phyloP scores from a whole-genome alignment of 2,888 invertebrate genomes.

The Andrena bucephala region DNA sequence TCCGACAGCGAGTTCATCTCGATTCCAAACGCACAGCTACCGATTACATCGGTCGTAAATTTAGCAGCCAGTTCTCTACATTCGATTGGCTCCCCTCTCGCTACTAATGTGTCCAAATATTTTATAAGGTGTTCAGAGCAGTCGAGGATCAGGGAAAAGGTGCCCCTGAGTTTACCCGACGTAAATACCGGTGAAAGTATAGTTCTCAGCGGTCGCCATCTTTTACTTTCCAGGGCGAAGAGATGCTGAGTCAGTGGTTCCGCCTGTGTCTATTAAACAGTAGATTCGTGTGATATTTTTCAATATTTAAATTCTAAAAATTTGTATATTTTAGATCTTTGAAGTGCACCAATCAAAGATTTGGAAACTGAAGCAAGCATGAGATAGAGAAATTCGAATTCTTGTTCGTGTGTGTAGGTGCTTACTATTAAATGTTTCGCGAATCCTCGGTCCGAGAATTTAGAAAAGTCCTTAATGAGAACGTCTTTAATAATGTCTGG shows the following conservation, averaged over 20 bases:
- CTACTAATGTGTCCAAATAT: slow-evolving; percentile 80
- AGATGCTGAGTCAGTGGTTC: slow-evolving; percentile 85
- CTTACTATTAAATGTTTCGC: not conserved
- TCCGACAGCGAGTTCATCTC: slow-evolving; percentile 80
- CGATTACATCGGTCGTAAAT: slow-evolving; percentile 84
- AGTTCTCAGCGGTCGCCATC: slow-evolving; percentile 85
- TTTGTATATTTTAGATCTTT: too few species aligned
- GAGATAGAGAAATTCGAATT: too few species aligned
- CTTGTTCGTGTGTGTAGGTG: too few species aligned
- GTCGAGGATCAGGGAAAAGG: slow-evolving; percentile 85
- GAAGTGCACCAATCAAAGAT: too few species aligned
- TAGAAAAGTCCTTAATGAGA: slow-evolving; percentile 84
- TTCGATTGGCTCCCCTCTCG: slow-evolving; percentile 63
- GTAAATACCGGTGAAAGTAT: slow-evolving; percentile 86
- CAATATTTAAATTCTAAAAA: too few species aligned
- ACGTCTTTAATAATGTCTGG: slow-evolving; percentile 82
- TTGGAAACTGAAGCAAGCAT: too few species aligned
- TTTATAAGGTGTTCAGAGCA: slow-evolving; percentile 84
- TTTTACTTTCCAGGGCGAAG: slow-evolving; percentile 84
- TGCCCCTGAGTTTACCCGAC: slow-evolving; percentile 85
- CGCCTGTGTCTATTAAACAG: slow-evolving; percentile 10
- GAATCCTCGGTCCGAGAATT: slow-evolving; percentile 76
- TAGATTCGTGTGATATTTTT: too few species aligned
- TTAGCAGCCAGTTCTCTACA: slow-evolving; percentile 78
- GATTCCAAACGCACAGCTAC: slow-evolving; percentile 84